phyloP scores from a whole-genome alignment of 2,888 invertebrate species.

The Ditylenchus weischeri region DNA sequence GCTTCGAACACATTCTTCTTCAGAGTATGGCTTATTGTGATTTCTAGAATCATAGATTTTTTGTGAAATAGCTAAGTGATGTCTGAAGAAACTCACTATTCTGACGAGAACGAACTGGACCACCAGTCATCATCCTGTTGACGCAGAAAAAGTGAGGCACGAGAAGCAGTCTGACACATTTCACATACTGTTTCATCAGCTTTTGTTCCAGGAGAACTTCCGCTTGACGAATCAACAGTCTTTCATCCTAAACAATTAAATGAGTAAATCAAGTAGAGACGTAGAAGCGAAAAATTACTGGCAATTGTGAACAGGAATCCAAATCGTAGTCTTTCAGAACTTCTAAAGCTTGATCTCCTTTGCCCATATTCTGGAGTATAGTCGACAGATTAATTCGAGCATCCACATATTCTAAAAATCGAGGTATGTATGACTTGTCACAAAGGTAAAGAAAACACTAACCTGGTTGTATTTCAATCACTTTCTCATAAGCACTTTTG shows the following conservation, averaged over 20 bases:
- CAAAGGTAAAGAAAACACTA: too few relatives aligned
- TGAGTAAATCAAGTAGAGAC: not conserved
- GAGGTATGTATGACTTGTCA: too few relatives aligned
- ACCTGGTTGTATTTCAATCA: constrained; percentile 37
- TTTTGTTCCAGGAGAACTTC: constrained; percentile 48
- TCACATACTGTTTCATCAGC: constrained; percentile 44
- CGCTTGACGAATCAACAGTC: constrained; percentile 50
- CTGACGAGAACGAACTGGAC: not conserved
- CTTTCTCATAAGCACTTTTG: constrained; percentile 39
- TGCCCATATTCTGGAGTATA: constrained; percentile 46
- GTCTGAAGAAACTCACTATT: constrained; percentile 7
- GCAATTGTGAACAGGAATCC: constrained; percentile 46
- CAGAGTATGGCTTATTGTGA: constrained; percentile 36
- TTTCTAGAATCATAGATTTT: constrained; percentile 10
- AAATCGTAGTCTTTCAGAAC: constrained; percentile 50
- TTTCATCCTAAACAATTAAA: constrained; percentile 44
- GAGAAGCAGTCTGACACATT: constrained; percentile 46
- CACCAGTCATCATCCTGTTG: constrained; percentile 4
- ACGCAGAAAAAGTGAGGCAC: constrained; percentile 53
- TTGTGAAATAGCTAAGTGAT: not conserved
- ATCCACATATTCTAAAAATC: constrained; percentile 41
- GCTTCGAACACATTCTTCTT: constrained; percentile 38
- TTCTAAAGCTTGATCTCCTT: constrained; percentile 47
- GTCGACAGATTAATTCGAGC: constrained; percentile 50
- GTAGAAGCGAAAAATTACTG: constrained; percentile 31